These are phyloP conservation scores for Meleagris gallopavo DNA, from an alignment of 2,113 vertebrate species.

Conservation along the genomic window DNA sequence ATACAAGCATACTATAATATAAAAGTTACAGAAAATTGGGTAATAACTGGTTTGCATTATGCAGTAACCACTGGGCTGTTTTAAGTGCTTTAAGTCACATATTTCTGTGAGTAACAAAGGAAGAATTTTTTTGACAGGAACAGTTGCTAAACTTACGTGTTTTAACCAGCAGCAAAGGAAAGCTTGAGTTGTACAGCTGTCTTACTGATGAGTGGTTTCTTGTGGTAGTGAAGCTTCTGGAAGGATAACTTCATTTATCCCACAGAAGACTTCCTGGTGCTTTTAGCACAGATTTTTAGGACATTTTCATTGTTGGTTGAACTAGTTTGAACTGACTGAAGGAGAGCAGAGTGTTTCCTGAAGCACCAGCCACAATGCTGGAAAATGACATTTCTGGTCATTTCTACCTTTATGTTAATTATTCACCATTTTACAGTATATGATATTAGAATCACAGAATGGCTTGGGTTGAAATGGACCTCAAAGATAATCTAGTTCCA, in stretches of 20 bases:
- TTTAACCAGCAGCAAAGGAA: neutral
- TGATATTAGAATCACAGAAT: neutral
- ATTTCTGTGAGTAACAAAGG: conserved; percentile 4
- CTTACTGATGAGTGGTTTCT: accelerated
- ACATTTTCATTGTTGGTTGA: neutral
- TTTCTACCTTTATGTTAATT: neutral
- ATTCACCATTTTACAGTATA: neutral
- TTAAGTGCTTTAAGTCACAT: neutral
- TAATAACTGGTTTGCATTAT: conserved; percentile 31
- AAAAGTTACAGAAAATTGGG: conserved; percentile 27
- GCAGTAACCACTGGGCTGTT: neutral
- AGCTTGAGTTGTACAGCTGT: neutral
- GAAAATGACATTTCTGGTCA: neutral
- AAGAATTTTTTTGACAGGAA: conserved; percentile 7
- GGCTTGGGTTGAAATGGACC: too few relatives aligned
- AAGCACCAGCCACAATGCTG: neutral
- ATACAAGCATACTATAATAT: neutral
- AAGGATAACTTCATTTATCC: neutral
- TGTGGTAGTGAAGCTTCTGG: neutral
- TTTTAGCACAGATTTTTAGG: neutral
- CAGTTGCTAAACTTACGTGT: neutral
- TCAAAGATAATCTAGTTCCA: too few relatives aligned
- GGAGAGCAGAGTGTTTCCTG: neutral
- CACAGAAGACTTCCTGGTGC: neutral
- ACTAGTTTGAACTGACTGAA: neutral